phyloP scores from a whole-genome alignment of 2,797 vertebrate species.

The Alauda arvensis region DNA sequence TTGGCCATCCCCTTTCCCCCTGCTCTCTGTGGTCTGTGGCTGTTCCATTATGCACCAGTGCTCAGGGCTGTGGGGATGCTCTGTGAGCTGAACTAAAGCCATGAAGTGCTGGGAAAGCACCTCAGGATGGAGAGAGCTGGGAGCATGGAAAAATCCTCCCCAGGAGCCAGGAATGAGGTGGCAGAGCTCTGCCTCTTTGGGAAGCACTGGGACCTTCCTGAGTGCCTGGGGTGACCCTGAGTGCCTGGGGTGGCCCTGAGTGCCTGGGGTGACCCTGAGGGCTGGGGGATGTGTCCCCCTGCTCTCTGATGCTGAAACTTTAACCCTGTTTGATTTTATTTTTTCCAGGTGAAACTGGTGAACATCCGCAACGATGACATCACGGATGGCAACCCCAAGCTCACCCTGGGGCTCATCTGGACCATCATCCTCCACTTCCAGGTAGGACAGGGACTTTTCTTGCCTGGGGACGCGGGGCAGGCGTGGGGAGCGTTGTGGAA shows the following conservation, averaged over 20 bases:
- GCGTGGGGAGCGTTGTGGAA: accelerated
- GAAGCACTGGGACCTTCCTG: neutral
- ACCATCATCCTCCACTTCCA: constrained; percentile 99
- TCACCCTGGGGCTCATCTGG: constrained; percentile 97
- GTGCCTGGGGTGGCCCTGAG: neutral
- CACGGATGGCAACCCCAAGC: constrained; percentile 96
- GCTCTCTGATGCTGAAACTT: neutral
- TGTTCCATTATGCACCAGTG: neutral
- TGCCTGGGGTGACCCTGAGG: neutral
- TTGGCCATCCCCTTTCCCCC: neutral
- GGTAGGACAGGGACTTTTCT: constrained; percentile 68
- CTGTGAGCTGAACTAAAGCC: neutral
- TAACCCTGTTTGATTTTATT: neutral
- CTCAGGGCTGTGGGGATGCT: neutral
- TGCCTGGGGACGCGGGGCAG: accelerated
- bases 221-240: accelerated
- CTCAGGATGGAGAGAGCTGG: neutral
- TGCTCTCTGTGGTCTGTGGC: neutral
- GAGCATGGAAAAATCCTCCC: neutral
- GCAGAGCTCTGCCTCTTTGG: neutral
- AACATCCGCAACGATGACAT: constrained; percentile 98
- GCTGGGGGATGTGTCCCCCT: neutral
- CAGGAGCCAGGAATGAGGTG: accelerated
- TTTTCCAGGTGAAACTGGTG: constrained; percentile 91
- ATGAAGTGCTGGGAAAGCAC: neutral